Base-by-base conservation (phyloP, 1,140 invertebrate genomes). In the Notospermus geniculatus region DNA sequence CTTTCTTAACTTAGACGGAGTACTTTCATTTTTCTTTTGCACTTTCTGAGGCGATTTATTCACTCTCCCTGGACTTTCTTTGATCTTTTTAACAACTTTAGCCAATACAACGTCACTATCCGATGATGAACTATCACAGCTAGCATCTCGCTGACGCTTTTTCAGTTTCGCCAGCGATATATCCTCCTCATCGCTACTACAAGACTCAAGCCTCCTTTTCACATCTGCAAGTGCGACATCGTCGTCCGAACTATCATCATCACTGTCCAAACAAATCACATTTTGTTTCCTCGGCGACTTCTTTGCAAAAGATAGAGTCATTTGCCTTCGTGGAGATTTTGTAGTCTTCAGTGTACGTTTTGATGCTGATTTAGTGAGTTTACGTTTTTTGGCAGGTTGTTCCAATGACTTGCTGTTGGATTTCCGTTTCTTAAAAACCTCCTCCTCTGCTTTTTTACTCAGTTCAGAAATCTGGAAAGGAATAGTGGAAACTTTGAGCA, bases 391-490 rank as follows among this genome's bases (percentile, higher is more conserved):
- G 46, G 25, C 56, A 2, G 13, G 15, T 52, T 23, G 45, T 27
- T 50, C 54, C 56, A 54, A 30, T 25, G 13, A 43, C 53, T 45
- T 53, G 56, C 65, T 63, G n/a, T 27, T 62, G 28, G 58, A 50
- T 63, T 71, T 71, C 57, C 62, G 55, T 58, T 66, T 71, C 57
- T 64, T 66, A 1, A 53, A 43, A 30, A 54, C 58, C 54, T 69
- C 67, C 46, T 71, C 65, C 45, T 72, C 65, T 19, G 68, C 68
- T 63, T 61, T 62, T 56, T 70, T 70, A 5, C 63, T 57, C 1
- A 68, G 67, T 36, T 74, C 72, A 52, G 70, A 62, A 62, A 70
- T 69, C 72, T 74, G 62, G n/a, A 63, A 60, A 27, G n/a, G 59
- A 25, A 64, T n/a, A n/a, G n/a, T n/a, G n/a, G n/a, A n/a, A n/a